Evolutionary conservation across 2,888 invertebrate species (phyloP).

Genomic region (Harpagoxenus sublaevis): DNA sequence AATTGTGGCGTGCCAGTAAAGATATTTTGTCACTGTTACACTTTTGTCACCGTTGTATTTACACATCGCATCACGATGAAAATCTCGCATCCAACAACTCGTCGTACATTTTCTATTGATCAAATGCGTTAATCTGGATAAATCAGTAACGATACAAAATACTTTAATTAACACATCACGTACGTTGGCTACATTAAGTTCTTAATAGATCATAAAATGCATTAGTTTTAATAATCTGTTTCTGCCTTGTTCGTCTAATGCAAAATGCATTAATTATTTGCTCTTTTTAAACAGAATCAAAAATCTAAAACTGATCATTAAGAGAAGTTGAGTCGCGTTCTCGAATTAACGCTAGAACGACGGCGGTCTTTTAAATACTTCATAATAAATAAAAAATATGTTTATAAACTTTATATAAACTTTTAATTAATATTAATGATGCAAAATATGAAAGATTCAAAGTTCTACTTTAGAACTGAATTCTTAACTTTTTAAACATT

Average conservation of each 20-base stretch:
- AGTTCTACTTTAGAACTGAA: background rate
- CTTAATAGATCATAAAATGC: background rate
- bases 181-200: background rate
- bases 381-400: background rate
- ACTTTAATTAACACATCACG: conserved; percentile 1
- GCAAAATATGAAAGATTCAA: background rate
- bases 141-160: background rate
- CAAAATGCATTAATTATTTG: conserved; percentile 5
- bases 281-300: background rate
- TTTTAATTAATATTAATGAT: conserved; percentile 17
- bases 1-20: conserved; percentile 15
- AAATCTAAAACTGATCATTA: background rate
- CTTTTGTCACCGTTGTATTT: background rate
- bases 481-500: background rate
- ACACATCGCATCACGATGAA: background rate
- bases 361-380: background rate
- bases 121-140: background rate
- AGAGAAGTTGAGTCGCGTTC: background rate
- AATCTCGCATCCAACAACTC: background rate
- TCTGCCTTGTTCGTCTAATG: background rate
- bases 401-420: background rate
- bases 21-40: background rate
- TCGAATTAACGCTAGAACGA: background rate
- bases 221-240: background rate
- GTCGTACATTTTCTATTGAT: background rate